A percentile compares a stretch with the other conserved stretches of the same genome.
Evolutionary conservation across 2,888 invertebrate species (phyloP).

Genomic region (Cosmia trapezina): DNA sequence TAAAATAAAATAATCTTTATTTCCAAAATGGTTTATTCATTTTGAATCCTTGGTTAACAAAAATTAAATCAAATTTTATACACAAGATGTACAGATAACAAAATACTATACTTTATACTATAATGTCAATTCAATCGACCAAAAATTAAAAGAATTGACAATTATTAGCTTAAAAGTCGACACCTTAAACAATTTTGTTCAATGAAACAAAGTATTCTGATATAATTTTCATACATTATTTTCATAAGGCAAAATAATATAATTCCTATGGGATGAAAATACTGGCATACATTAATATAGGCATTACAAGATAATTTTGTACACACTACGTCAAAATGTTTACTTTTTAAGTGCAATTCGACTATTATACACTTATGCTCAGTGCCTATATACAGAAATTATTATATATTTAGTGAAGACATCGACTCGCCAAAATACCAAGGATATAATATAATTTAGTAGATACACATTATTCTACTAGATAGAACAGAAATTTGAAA

Average conservation of each 20-base stretch:
- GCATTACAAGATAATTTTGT: neutral
- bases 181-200: slow-evolving; percentile 17
- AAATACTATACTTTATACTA: slow-evolving; percentile 24
- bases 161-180: slow-evolving; percentile 25
- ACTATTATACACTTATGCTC: slow-evolving; percentile 3
- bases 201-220: slow-evolving; percentile 27
- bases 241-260: neutral
- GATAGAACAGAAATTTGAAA: slow-evolving; percentile 41
- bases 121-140: slow-evolving; percentile 24
- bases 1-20: slow-evolving; percentile 25
- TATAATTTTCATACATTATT: slow-evolving; percentile 28
- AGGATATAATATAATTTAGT: slow-evolving; percentile 54
- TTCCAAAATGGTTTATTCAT: slow-evolving; percentile 66
- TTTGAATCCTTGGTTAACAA: slow-evolving; percentile 66
- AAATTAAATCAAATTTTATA: slow-evolving; percentile 53
- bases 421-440: slow-evolving; percentile 42
- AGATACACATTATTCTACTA: slow-evolving; percentile 37
- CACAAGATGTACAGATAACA: slow-evolving; percentile 60
- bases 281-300: slow-evolving; percentile 15
- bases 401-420: slow-evolving; percentile 10
- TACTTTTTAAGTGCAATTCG: neutral
- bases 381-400: neutral
- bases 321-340: neutral
- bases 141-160: slow-evolving; percentile 28
- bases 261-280: neutral